A percentile compares a stretch with the other conserved stretches of the same genome.
phyloP scores from a whole-genome alignment of 1,140 invertebrate genomes.

The Dinothrombium tinctorium region DNA sequence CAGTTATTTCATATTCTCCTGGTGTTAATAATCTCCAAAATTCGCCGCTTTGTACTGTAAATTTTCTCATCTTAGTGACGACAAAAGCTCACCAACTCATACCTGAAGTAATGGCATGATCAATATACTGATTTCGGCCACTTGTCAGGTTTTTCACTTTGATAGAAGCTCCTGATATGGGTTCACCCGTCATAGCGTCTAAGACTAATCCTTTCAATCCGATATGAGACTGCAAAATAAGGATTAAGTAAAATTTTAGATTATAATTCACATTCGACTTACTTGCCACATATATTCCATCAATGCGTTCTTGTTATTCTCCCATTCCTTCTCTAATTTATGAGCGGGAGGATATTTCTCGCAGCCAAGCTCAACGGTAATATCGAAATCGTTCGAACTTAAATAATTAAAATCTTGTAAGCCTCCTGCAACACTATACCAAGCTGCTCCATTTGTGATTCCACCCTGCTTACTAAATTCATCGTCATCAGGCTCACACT shows the following conservation, averaged over 20 bases:
- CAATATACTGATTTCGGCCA: conserved; percentile 27
- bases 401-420: conserved; percentile 85
- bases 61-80: not conserved
- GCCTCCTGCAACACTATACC: conserved; percentile 55
- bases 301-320: conserved; percentile 50
- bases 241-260: not conserved
- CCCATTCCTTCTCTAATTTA: conserved; percentile 46
- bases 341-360: conserved; percentile 43
- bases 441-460: conserved; percentile 65
- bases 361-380: conserved; percentile 69
- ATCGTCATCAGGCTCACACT: conserved; percentile 22
- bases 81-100: conserved; percentile 13
- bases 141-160: conserved; percentile 47
- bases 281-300: conserved; percentile 61
- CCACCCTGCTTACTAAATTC: conserved; percentile 43
- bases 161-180: conserved; percentile 41
- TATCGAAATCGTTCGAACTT: conserved; percentile 66
- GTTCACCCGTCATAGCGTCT: conserved; percentile 29
- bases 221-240: conserved; percentile 31
- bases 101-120: conserved; percentile 59
- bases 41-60: conserved; percentile 39
- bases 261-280: conserved; percentile 5
- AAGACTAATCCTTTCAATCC: conserved; percentile 43
- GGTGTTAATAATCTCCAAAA: conserved; percentile 50
- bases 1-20: conserved; percentile 40